Evolutionary conservation across 2,888 invertebrate species (phyloP).

Genomic region (Adelognathus sp.): DNA sequence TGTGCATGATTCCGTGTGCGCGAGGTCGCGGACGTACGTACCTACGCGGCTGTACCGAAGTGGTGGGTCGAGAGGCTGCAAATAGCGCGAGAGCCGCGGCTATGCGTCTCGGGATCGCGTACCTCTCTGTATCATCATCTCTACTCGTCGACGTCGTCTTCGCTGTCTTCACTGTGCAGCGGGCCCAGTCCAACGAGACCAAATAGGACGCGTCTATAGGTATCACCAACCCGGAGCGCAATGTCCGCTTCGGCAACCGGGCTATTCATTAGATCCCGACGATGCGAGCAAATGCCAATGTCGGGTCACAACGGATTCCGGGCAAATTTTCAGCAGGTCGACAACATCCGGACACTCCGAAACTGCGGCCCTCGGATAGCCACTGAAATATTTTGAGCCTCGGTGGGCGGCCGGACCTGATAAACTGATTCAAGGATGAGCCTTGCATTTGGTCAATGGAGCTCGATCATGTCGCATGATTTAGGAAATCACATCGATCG

Average conservation of each 20-base stretch:
- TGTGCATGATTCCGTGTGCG: conserved; percentile 57
- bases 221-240: conserved; percentile 23
- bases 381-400: too few relatives aligned
- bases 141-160: conserved; percentile 18
- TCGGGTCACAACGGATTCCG: conserved; percentile 73
- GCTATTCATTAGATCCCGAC: conserved; percentile 76
- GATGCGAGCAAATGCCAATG: conserved; percentile 72
- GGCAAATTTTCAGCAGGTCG: conserved; percentile 64
- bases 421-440: too few relatives aligned
- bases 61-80: conserved; percentile 66
- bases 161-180: conserved; percentile 5
- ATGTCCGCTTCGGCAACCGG: conserved; percentile 47
- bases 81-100: conserved; percentile 75
- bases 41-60: conserved; percentile 26
- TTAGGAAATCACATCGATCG: too few relatives aligned
- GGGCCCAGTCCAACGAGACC: conserved; percentile 31
- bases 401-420: not conserved
- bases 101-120: conserved; percentile 65
- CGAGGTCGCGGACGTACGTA: conserved; percentile 38
- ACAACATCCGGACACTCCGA: not conserved
- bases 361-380: not conserved
- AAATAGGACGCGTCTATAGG: conserved; percentile 39
- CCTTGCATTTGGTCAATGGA: too few relatives aligned
- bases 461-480: too few relatives aligned
- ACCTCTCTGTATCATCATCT: conserved; percentile 46